Evolutionary conservation across 2,888 invertebrate species (phyloP).

Genomic region (Leptinotarsa juncta): DNA sequence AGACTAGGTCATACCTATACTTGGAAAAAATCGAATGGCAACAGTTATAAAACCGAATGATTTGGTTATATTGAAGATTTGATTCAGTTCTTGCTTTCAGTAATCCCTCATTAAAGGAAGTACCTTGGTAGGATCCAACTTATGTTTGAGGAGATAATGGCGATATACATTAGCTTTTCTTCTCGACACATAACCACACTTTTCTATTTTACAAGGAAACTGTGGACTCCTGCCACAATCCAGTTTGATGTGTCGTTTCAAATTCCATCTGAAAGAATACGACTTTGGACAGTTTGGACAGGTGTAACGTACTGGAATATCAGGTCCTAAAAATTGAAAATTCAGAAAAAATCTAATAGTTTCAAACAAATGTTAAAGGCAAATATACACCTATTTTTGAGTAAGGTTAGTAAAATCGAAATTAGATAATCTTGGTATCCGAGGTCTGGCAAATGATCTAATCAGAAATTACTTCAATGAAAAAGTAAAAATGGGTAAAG

Average conservation of each 20-base stretch:
- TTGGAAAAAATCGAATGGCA: no score
- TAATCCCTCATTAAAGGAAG: not conserved
- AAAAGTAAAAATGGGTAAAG: no score
- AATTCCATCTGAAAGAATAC: conserved; percentile 43
- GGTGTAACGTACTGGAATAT: conserved; percentile 8
- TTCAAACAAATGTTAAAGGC: no score
- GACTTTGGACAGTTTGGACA: conserved; percentile 36
- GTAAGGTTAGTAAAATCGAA: no score
- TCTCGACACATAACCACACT: not conserved
- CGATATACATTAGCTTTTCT: conserved; percentile 4
- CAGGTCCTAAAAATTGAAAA: conserved; percentile 6
- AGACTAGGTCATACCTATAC: no score
- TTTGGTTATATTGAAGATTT: not conserved
- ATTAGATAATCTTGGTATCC: no score
- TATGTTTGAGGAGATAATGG: conserved; percentile 4
- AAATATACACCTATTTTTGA: no score
- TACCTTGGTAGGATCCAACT: not conserved
- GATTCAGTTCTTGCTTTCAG: not conserved
- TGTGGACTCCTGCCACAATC: conserved; percentile 47
- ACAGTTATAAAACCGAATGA: no score
- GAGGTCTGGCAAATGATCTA: no score
- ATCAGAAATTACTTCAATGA: no score
- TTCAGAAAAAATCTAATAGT: no score
- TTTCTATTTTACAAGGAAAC: not conserved
- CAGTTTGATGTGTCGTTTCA: conserved; percentile 44